phyloP scores from a whole-genome alignment of 2,113 vertebrate genomes.

The Hypocryptadius cinnamomeus region DNA sequence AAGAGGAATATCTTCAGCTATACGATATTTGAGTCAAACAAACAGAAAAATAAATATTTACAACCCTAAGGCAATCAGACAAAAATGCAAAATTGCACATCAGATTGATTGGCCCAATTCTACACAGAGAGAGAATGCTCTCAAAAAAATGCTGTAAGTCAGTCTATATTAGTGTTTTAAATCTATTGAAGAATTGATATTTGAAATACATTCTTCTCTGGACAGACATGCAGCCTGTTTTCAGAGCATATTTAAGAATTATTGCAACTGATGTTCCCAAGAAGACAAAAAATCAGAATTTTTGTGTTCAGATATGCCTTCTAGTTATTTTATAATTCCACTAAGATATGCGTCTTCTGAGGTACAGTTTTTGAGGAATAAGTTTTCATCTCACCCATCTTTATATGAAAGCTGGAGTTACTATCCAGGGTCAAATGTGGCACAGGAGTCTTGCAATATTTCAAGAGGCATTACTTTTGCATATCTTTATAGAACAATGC shows the following conservation, averaged over 20 bases:
- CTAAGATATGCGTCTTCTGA: background rate
- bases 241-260: background rate
- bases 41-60: slow-evolving; percentile 26
- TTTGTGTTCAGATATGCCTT: background rate
- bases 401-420: background rate
- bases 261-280: background rate
- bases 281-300: background rate
- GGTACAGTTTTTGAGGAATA: background rate
- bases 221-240: accelerated
- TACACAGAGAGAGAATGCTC: background rate
- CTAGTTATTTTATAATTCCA: background rate
- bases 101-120: background rate
- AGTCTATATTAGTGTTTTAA: background rate
- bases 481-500: accelerated
- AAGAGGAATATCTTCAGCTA: background rate
- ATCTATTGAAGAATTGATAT: background rate
- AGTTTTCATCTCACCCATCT: background rate
- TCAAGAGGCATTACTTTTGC: background rate
- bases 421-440: background rate
- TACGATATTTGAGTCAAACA: background rate
- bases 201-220: background rate
- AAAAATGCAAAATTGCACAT: slow-evolving; percentile 22
- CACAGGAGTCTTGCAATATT: background rate
- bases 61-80: background rate
- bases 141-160: background rate